phyloP scores from a whole-genome alignment of 2,888 invertebrate species.

The Epinotia nisella region DNA sequence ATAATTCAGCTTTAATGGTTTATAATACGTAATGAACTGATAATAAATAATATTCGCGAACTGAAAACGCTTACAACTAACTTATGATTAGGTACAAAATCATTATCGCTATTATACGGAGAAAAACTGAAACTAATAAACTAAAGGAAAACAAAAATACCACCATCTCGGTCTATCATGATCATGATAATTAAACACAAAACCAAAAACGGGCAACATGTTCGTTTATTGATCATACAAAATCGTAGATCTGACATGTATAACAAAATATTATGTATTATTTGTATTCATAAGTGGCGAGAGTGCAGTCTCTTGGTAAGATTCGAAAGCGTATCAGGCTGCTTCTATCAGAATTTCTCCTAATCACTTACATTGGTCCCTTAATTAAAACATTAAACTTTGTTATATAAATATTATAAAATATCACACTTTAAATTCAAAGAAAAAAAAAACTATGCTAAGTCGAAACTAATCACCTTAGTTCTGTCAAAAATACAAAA shows the following conservation, averaged over 20 bases:
- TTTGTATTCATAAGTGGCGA: slow-evolving; percentile 62
- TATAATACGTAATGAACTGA: slow-evolving; percentile 83
- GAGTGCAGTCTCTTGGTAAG: slow-evolving; percentile 74
- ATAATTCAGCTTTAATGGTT: slow-evolving; percentile 82
- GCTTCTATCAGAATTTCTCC: slow-evolving; percentile 81
- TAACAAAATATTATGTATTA: slow-evolving; percentile 61
- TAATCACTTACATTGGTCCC: slow-evolving; percentile 84
- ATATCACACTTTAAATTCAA: slow-evolving; percentile 85
- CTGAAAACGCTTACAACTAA: slow-evolving; percentile 80
- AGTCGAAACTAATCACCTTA: slow-evolving; percentile 80
- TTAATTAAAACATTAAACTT: slow-evolving; percentile 83
- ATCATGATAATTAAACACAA: slow-evolving; percentile 69
- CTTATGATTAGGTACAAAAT: slow-evolving; percentile 83
- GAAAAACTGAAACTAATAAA: slow-evolving; percentile 77
- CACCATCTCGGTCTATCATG: slow-evolving; percentile 67
- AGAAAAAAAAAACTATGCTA: slow-evolving; percentile 77
- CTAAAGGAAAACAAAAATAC: slow-evolving; percentile 64
- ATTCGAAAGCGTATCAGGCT: slow-evolving; percentile 69
- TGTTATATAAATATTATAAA: slow-evolving; percentile 84
- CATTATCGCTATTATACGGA: slow-evolving; percentile 74
- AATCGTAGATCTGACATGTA: slow-evolving; percentile 70
- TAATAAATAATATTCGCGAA: slow-evolving; percentile 84
- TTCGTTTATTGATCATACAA: slow-evolving; percentile 75
- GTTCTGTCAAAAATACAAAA: slow-evolving; percentile 82
- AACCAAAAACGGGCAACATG: slow-evolving; percentile 69